A percentile compares a stretch with the other conserved stretches of the same genome.
These are phyloP conservation scores for Creontiades dilutus DNA, from an alignment of 2,888 invertebrate genomes.

Conservation along the genomic window DNA sequence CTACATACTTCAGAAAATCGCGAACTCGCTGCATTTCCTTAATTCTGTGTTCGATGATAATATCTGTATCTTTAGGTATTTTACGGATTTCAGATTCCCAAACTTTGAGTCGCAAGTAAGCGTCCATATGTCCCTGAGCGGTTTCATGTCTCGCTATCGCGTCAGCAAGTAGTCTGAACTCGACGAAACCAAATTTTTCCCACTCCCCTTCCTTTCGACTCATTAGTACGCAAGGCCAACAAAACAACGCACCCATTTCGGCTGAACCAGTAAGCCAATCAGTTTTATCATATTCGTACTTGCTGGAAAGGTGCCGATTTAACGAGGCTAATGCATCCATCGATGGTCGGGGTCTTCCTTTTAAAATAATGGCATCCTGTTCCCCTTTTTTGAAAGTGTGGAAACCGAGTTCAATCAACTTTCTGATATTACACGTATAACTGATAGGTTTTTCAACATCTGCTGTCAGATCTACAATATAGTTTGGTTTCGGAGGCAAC, in stretches of 20 bases:
- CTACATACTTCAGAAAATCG: neutral
- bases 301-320: neutral
- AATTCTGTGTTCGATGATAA: neutral
- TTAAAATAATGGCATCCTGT: neutral
- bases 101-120: constrained; percentile 6
- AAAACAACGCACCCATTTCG: neutral
- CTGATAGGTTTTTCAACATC: neutral
- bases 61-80: neutral
- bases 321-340: neutral
- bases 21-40: neutral
- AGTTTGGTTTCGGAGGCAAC: neutral
- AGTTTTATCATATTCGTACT: neutral
- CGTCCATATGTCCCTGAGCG: neutral
- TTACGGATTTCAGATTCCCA: neutral
- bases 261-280: neutral
- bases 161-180: neutral
- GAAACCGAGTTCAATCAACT: neutral
- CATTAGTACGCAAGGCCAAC: neutral
- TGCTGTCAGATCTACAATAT: neutral
- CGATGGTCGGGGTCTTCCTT: neutral
- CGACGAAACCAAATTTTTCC: neutral
- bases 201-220: neutral
- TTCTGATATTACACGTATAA: neutral
- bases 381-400: neutral
- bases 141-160: neutral